Conservation (phyloP, 1,140 invertebrate genomes). For the Drosophila parabipectinata region DNA sequence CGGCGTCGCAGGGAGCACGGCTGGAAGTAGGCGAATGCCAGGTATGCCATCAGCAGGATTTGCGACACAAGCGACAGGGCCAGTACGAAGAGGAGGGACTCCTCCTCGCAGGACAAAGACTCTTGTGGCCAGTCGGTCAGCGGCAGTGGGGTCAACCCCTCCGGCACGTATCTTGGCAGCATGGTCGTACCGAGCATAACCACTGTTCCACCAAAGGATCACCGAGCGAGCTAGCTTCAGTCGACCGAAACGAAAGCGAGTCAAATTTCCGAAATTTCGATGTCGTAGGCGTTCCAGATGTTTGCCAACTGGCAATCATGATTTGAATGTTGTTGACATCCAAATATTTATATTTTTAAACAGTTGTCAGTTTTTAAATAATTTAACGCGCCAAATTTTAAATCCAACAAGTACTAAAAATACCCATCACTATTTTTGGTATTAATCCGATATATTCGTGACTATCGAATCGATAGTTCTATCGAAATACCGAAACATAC, state of each 20-base stretch:
- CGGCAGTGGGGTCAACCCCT: neutral
- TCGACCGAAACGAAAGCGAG: neutral
- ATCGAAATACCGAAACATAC: neutral
- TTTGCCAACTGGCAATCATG: neutral
- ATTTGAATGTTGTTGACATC: neutral
- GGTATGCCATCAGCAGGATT: constrained; percentile 42
- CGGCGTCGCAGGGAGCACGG: constrained; percentile 24
- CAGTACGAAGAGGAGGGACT: constrained; percentile 29
- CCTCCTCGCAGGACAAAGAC: constrained; percentile 6
- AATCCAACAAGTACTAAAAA: neutral
- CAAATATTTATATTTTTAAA: neutral
- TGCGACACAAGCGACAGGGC: constrained; percentile 32
- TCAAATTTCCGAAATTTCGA: constrained; percentile 29
- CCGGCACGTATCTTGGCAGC: neutral
- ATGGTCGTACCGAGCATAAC: constrained; percentile 3
- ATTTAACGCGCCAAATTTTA: neutral
- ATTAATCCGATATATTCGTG: neutral
- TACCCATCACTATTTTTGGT: neutral
- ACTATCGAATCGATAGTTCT: neutral
- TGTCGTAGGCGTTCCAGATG: neutral
- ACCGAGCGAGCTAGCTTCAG: constrained; percentile 3
- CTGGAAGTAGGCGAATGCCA: constrained; percentile 30
- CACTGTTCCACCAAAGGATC: neutral
- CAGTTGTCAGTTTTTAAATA: neutral
- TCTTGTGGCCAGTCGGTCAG: neutral